These are phyloP conservation scores for Eira barbara DNA, from an alignment of 2,113 vertebrate species.

Conservation along the genomic window DNA sequence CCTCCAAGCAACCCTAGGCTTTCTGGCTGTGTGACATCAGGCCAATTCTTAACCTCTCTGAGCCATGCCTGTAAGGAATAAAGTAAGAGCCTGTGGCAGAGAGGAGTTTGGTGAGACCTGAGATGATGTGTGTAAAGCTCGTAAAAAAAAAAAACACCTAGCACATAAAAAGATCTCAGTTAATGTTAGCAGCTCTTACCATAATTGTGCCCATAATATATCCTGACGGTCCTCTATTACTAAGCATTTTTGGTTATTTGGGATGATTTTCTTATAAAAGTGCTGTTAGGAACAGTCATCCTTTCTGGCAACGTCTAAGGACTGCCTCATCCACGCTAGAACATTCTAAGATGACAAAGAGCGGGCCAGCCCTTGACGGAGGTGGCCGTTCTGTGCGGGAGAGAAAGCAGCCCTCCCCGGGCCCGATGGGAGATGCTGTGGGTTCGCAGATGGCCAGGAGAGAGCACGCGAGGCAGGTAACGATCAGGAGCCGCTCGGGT, in stretches of 20 bases:
- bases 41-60: conserved; percentile 11
- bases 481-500: rapidly evolving
- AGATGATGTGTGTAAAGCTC: neutral
- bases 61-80: neutral
- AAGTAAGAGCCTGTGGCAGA: neutral
- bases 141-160: neutral
- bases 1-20: neutral
- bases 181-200: neutral
- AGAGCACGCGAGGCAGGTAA: rapidly evolving
- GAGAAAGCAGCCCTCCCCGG: neutral
- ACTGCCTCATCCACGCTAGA: neutral
- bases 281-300: neutral
- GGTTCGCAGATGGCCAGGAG: neutral
- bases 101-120: neutral
- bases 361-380: neutral
- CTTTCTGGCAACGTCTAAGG: neutral
- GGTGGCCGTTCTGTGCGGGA: neutral
- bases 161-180: neutral
- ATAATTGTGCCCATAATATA: neutral
- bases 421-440: rapidly evolving
- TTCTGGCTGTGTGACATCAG: neutral
- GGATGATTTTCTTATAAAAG: neutral
- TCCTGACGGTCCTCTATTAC: neutral
- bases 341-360: neutral
- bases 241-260: neutral